Percentiles rank a stretch among this genome's conserved stretches.
Evolutionary conservation across 2,888 invertebrate species (phyloP).

Genomic region (Sthenelais limicola): DNA sequence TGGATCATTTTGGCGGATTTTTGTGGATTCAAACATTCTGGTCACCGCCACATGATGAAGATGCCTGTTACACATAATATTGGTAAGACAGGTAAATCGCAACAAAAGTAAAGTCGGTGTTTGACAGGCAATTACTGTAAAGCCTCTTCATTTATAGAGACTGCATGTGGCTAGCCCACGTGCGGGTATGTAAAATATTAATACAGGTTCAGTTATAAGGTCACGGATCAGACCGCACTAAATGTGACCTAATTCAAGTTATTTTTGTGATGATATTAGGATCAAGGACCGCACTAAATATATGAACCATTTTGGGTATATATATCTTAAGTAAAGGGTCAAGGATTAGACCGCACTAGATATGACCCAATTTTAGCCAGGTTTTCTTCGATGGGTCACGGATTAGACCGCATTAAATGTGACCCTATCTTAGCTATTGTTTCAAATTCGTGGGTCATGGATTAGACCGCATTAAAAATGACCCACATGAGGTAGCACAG

Average conservation of each 20-base stretch:
- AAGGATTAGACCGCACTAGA: slow-evolving; percentile 41
- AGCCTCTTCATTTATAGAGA: too few relatives aligned
- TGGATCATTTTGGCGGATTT: too few relatives aligned
- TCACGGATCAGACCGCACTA: slow-evolving; percentile 21
- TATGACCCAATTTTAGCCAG: slow-evolving; percentile 3
- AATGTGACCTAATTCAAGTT: not conserved
- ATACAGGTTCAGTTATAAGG: too few relatives aligned
- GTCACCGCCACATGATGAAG: too few relatives aligned
- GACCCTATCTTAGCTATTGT: not conserved
- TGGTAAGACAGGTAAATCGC: too few relatives aligned
- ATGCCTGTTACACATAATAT: too few relatives aligned
- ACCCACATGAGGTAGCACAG: slow-evolving; percentile 11
- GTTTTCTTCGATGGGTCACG: slow-evolving; percentile 7
- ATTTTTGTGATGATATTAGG: too few relatives aligned
- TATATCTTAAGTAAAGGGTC: slow-evolving; percentile 11
- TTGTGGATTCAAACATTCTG: too few relatives aligned
- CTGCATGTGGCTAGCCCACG: slow-evolving; percentile 25
- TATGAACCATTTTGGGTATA: too few relatives aligned
- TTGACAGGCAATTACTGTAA: too few relatives aligned
- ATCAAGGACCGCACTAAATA: too few relatives aligned
- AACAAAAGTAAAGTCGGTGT: too few relatives aligned
- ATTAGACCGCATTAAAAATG: not conserved
- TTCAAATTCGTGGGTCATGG: not conserved
- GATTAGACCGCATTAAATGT: slow-evolving; percentile 41
- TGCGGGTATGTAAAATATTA: slow-evolving; percentile 16